Percentiles rank a stretch among this genome's conserved stretches.
These are phyloP conservation scores for Entelurus aequoreus DNA, from an alignment of 2,113 vertebrate genomes.

Conservation along the genomic window DNA sequence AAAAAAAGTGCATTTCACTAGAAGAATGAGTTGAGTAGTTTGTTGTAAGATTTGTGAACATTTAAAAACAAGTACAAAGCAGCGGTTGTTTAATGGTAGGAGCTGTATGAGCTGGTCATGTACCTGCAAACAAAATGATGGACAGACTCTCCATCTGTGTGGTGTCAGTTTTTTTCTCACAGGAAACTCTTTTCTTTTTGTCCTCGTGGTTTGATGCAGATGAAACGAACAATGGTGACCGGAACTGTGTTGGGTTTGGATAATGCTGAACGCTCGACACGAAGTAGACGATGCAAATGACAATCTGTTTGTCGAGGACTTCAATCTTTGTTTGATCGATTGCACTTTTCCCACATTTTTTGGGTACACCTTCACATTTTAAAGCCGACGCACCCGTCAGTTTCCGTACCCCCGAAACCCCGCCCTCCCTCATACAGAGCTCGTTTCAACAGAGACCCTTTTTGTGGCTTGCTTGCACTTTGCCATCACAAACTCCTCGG, in stretches of 20 bases:
- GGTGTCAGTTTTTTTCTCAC: too few species aligned
- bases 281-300: constrained; percentile 39
- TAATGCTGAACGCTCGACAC: background rate
- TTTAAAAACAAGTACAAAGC: background rate
- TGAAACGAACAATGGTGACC: constrained; percentile 10
- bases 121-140: too few species aligned
- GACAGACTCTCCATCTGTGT: too few species aligned
- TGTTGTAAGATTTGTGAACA: constrained; percentile 9
- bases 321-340: constrained; percentile 7
- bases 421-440: background rate
- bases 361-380: constrained; percentile 1
- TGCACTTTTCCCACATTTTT: background rate
- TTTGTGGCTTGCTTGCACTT: constrained; percentile 13
- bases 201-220: background rate
- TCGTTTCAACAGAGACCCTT: constrained; percentile 21
- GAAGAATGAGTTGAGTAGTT: background rate
- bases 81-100: background rate
- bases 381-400: too few species aligned
- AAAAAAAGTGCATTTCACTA: constrained; percentile 4
- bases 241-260: constrained; percentile 3
- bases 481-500: constrained; percentile 5
- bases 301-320: constrained; percentile 46
- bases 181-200: too few species aligned
- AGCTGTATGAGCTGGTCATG: too few species aligned
- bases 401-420: constrained; percentile 9